Evolutionary conservation across 2,113 vertebrate species (phyloP).

Genomic region (Addax nasomaculatus): DNA sequence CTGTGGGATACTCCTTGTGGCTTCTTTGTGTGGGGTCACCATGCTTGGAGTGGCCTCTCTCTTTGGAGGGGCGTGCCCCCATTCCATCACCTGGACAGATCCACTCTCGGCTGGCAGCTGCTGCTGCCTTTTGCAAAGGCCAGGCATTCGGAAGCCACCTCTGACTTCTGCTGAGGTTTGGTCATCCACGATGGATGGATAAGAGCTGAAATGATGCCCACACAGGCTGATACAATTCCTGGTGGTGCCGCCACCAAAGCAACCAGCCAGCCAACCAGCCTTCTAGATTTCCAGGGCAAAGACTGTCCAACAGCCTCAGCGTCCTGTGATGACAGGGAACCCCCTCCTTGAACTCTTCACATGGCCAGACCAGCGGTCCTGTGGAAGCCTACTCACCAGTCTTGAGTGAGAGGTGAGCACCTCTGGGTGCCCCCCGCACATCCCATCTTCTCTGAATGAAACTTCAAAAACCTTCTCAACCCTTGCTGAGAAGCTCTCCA

Average conservation of each 20-base stretch:
- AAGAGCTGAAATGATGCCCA: not conserved
- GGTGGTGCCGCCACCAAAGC: not conserved
- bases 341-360: not conserved
- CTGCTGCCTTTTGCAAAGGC: not conserved
- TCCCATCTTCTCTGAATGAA: not conserved
- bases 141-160: not conserved
- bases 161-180: not conserved
- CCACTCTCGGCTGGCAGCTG: not conserved
- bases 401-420: not conserved
- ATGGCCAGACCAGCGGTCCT: fast-evolving
- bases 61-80: not conserved
- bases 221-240: not conserved
- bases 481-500: not conserved
- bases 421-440: fast-evolving
- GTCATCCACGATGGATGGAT: fast-evolving
- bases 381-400: not conserved
- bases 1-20: fast-evolving
- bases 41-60: not conserved
- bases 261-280: not conserved
- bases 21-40: not conserved
- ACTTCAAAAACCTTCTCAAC: not conserved
- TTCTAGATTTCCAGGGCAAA: not conserved
- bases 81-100: too few species aligned
- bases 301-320: not conserved
- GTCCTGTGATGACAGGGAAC: not conserved